Evolutionary conservation across 2,888 invertebrate genomes (phyloP).

Genomic region (Drosophila gaucha): DNA sequence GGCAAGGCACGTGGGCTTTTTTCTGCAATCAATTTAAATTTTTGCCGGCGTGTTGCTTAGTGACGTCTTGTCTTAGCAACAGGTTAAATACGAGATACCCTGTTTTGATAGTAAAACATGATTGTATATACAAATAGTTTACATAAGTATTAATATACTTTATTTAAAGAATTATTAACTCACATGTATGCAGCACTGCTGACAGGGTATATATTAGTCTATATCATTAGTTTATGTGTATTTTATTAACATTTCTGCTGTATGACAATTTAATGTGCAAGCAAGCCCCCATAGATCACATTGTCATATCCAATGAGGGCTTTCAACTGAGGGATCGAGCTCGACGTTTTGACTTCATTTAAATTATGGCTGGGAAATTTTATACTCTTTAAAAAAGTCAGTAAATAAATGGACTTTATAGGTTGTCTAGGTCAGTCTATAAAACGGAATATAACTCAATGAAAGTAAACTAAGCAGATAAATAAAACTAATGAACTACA

Average conservation of each 20-base stretch:
- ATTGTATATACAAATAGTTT: background rate
- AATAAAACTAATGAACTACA: background rate
- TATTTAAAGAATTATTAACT: background rate
- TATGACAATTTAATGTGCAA: constrained; percentile 14
- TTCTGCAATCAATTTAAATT: constrained; percentile 56
- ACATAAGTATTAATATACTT: background rate
- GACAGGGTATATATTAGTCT: constrained; percentile 3
- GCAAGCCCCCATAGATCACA: constrained; percentile 26
- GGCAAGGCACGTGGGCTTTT: constrained; percentile 46
- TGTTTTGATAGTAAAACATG: background rate
- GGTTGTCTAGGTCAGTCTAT: constrained; percentile 12
- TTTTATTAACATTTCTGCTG: constrained; percentile 20
- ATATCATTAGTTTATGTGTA: background rate
- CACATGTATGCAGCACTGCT: background rate
- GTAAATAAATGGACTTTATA: background rate
- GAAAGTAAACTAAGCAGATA: background rate
- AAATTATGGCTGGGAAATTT: constrained; percentile 7
- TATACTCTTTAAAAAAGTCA: background rate
- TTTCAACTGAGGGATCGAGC: constrained; percentile 2
- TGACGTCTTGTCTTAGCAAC: constrained; percentile 10
- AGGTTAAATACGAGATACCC: constrained; percentile 1
- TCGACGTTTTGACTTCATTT: constrained; percentile 4
- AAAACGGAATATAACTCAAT: background rate
- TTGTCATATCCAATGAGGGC: background rate
- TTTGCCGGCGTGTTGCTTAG: constrained; percentile 22